A percentile compares a stretch with the other conserved stretches of the same genome.
phyloP scores from a whole-genome alignment of 1,140 invertebrate genomes.

The Melitaea cinxia region DNA sequence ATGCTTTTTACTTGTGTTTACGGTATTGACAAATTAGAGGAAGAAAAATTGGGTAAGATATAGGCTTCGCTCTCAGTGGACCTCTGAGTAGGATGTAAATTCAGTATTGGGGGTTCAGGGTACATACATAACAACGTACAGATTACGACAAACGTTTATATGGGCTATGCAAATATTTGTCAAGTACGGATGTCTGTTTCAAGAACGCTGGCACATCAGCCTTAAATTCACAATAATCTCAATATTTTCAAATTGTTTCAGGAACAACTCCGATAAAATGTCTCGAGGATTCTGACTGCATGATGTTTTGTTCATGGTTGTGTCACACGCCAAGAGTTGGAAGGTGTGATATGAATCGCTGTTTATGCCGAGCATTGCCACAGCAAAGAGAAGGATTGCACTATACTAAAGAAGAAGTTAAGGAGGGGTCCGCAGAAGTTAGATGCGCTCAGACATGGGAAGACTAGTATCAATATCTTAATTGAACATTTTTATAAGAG shows the following conservation, averaged over 20 bases:
- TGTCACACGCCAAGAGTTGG: background rate
- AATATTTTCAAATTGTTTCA: too few relatives aligned
- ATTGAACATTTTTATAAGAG: too few relatives aligned
- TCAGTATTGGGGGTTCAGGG: too few relatives aligned
- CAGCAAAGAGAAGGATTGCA: background rate
- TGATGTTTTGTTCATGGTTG: background rate
- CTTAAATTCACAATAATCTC: too few relatives aligned
- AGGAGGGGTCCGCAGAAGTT: background rate
- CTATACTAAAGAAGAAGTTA: background rate
- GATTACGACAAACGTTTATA: too few relatives aligned
- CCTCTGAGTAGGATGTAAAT: too few relatives aligned
- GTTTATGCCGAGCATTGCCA: background rate
- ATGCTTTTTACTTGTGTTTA: background rate
- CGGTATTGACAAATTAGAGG: background rate
- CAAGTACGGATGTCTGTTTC: too few relatives aligned
- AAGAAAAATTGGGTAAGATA: background rate
- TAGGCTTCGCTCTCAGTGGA: too few relatives aligned
- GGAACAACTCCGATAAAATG: background rate
- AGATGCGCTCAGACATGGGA: background rate
- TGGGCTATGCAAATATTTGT: too few relatives aligned
- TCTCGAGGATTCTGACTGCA: background rate
- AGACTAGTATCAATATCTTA: too few relatives aligned
- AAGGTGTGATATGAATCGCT: slow-evolving; percentile 2
- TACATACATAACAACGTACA: too few relatives aligned
- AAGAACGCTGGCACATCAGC: too few relatives aligned